Percentiles rank a stretch among this genome's conserved stretches.
Conservation (phyloP, 2,113 vertebrate genomes). For the Rhynchopsitta pachyrhyncha region DNA sequence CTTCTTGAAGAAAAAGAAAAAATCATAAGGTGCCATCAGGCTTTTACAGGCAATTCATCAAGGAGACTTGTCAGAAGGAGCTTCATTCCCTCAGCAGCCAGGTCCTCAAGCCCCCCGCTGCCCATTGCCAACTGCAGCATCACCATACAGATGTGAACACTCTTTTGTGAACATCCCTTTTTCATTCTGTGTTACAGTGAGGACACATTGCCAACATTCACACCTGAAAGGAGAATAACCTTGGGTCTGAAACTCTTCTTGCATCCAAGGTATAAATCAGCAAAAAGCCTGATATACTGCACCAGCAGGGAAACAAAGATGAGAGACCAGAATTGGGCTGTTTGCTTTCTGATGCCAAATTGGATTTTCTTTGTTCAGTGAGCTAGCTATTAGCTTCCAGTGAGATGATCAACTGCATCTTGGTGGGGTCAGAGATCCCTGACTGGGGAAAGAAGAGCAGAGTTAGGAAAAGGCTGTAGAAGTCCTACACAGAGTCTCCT, state of each 20-base stretch:
- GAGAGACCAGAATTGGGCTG: background rate
- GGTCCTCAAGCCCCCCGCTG: background rate
- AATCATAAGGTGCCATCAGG: background rate
- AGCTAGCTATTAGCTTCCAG: background rate
- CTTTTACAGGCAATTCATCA: background rate
- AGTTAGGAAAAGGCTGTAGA: background rate
- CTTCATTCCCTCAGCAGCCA: background rate
- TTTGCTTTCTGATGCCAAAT: background rate
- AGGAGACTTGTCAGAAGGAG: background rate
- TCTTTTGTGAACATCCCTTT: background rate
- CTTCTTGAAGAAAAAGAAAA: background rate
- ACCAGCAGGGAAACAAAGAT: background rate
- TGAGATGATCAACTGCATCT: background rate
- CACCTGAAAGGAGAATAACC: background rate
- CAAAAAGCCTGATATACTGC: background rate
- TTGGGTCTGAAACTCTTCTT: background rate
- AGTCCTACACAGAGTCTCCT: accelerated
- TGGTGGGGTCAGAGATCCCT: background rate
- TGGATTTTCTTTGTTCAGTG: background rate
- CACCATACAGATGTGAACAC: accelerated
- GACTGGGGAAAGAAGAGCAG: background rate
- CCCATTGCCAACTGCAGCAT: accelerated
- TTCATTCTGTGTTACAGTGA: background rate
- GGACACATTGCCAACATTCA: accelerated
- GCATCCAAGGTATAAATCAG: background rate